These are phyloP conservation scores for Cololabis saira DNA, from an alignment of 2,113 vertebrate species.

Conservation along the genomic window DNA sequence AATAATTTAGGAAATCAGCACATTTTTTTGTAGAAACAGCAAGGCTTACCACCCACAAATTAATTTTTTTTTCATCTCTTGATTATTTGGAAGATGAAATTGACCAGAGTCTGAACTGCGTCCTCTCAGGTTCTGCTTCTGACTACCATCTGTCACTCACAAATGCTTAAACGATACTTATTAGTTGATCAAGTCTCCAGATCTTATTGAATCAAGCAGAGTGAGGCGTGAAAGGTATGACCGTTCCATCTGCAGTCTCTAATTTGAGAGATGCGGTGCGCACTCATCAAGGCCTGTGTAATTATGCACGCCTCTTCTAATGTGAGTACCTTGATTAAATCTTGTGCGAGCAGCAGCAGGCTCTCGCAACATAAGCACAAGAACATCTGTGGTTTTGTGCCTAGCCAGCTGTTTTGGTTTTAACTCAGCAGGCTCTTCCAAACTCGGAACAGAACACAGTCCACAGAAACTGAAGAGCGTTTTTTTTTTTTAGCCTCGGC, in stretches of 20 bases:
- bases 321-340: conserved; percentile 59
- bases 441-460: neutral
- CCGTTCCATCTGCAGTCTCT: conserved; percentile 52
- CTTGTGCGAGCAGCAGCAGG: conserved; percentile 37
- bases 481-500: too few relatives aligned
- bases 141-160: conserved; percentile 38
- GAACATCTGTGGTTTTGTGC: conserved; percentile 34
- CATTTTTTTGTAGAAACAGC: neutral
- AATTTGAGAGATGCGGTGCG: conserved; percentile 56
- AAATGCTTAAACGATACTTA: conserved; percentile 5
- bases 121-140: conserved; percentile 2
- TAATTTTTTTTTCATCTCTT: neutral
- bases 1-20: conserved; percentile 25
- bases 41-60: neutral
- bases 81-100: neutral
- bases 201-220: conserved; percentile 29
- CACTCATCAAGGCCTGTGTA: conserved; percentile 46
- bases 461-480: neutral
- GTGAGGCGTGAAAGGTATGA: conserved; percentile 54
- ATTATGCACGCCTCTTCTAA: conserved; percentile 58
- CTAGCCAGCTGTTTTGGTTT: neutral
- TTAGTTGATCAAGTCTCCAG: conserved; percentile 9
- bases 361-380: conserved; percentile 16
- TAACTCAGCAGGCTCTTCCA: neutral
- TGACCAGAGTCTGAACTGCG: neutral